Percentiles rank a stretch among this genome's conserved stretches.
Conservation (phyloP, 92 coral and sea anemone genomes). For the Zoanthus gigantus region DNA sequence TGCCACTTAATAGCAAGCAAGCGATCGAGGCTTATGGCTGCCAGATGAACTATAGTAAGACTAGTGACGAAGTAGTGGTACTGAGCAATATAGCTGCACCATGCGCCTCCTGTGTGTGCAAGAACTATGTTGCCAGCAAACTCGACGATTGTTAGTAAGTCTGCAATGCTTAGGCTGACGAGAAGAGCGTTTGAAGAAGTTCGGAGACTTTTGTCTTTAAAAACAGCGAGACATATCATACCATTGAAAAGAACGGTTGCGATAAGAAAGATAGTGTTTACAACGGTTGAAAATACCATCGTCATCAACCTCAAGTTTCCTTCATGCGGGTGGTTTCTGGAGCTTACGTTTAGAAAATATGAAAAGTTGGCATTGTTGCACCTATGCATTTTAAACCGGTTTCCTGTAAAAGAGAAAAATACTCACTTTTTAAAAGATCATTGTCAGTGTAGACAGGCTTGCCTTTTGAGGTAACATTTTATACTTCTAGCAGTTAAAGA, state of each 20-base stretch:
- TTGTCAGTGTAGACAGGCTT: no score
- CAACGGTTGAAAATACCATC: no score
- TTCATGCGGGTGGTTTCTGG: no score
- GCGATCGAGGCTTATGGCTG: conserved; percentile 43
- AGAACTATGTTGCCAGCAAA: neutral
- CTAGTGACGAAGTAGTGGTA: conserved; percentile 9
- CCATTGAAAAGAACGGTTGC: conserved; percentile 23
- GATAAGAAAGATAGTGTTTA: neutral
- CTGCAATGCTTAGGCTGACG: conserved; percentile 25
- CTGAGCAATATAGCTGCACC: conserved; percentile 1
- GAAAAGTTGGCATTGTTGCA: no score
- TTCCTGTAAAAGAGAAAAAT: no score
- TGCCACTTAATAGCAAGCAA: conserved; percentile 39
- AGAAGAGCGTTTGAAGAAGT: conserved; percentile 34
- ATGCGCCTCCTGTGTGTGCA: neutral
- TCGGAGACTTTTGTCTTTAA: conserved; percentile 23
- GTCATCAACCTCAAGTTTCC: no score
- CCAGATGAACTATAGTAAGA: conserved; percentile 21
- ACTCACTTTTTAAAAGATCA: no score
- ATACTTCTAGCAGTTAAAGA: no score
- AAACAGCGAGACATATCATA: conserved; percentile 23
- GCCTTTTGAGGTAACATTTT: no score
- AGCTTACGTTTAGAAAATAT: no score
- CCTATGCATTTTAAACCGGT: no score
- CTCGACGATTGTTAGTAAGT: conserved; percentile 1